Conservation (phyloP, 2,797 vertebrate genomes). For the Labeo calbasu region DNA sequence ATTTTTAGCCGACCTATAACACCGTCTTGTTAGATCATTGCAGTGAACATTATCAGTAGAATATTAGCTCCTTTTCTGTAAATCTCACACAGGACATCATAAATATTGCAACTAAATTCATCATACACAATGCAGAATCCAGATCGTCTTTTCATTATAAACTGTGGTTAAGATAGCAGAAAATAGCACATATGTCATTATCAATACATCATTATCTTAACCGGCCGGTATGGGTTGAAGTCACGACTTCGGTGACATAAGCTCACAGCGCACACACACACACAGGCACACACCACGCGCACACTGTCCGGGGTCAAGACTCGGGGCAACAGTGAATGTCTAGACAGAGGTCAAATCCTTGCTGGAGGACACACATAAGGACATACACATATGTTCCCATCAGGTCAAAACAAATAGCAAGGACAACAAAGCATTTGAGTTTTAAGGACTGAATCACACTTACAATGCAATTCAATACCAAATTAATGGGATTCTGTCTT, state of each 20-base stretch:
- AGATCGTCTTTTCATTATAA: background rate
- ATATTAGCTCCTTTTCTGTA: background rate
- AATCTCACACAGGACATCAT: background rate
- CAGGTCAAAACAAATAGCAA: slow-evolving; percentile 13
- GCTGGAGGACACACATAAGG: slow-evolving; percentile 51
- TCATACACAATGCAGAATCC: background rate
- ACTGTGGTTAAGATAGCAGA: background rate
- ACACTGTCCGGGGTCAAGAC: slow-evolving; percentile 25
- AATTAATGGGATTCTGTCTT: background rate
- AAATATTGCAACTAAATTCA: background rate
- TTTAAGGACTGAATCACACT: background rate
- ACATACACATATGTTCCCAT: slow-evolving; percentile 25
- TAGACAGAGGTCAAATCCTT: slow-evolving; percentile 46
- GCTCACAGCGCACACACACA: slow-evolving; percentile 21
- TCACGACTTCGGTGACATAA: background rate
- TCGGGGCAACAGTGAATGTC: slow-evolving; percentile 18
- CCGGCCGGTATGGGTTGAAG: background rate
- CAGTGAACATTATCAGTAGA: background rate
- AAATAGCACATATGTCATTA: background rate
- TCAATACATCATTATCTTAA: background rate
- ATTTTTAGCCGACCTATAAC: background rate
- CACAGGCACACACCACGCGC: slow-evolving; percentile 53
- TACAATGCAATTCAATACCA: background rate
- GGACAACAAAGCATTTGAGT: background rate
- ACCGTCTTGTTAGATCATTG: background rate